These are phyloP conservation scores for Podotricha telesiphe DNA, from an alignment of 2,888 invertebrate genomes.

Conservation along the genomic window DNA sequence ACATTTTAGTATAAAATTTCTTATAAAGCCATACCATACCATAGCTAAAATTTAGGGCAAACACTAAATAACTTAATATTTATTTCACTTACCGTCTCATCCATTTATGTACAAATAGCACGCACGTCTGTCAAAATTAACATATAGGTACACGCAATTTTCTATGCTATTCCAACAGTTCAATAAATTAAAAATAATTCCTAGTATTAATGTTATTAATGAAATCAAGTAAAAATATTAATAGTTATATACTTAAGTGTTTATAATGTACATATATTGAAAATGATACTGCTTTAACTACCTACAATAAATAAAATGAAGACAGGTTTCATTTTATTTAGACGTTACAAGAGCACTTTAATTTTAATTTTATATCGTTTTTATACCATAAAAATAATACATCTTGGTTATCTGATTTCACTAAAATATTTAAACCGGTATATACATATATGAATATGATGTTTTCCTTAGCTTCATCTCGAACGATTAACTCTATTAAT, in stretches of 20 bases:
- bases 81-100: constrained; percentile 35
- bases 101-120: constrained; percentile 31
- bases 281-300: too few relatives aligned
- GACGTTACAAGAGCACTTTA: not conserved
- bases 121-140: constrained; percentile 36
- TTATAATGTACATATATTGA: too few relatives aligned
- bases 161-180: constrained; percentile 5
- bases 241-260: too few relatives aligned
- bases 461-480: not conserved
- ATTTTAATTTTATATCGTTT: not conserved
- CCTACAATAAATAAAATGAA: too few relatives aligned
- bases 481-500: constrained; percentile 28
- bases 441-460: not conserved
- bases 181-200: constrained; percentile 15
- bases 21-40: constrained; percentile 29
- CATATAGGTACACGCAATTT: constrained; percentile 22
- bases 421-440: not conserved
- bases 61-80: constrained; percentile 33
- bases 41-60: constrained; percentile 32
- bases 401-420: not conserved
- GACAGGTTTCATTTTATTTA: not conserved
- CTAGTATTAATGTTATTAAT: not conserved
- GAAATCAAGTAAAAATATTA: not conserved
- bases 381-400: not conserved
- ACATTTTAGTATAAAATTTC: not conserved